Base-by-base conservation (phyloP, 2,797 vertebrate species). In the Spondyliosoma cantharus region DNA sequence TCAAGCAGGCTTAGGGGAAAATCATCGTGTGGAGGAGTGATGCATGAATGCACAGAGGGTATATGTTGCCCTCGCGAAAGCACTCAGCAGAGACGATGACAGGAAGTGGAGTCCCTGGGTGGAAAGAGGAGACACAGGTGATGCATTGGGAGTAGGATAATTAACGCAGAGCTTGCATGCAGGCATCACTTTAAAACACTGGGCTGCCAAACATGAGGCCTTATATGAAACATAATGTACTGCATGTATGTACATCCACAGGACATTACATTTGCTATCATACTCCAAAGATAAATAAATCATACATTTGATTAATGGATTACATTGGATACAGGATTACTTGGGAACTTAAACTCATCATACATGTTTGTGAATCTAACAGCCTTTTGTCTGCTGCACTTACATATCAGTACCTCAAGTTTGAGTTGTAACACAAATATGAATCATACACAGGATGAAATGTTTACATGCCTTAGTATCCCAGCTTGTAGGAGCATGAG, bases 81-180 rank as follows among this genome's bases (percentile, higher is more conserved):
- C 74, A 71, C 71, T 84, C 76, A 56, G 64, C 22, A 13, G 74
- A 69, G 63, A 49, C 17, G 29, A 20, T 69, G 78, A 83, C 83
- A 89, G 85, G 85, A 90, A 89, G 76, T 78, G 37, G 60, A 79
- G 87, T 87, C 84, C 78, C 87, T 45, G 76, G 64, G 82, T 75
- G 83, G 68, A 73, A 83, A 83, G 42, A 81, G 45, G 15, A 75
- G 70, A 71, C 59, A 64, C 63, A 49, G 68, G 68, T 75, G 87
- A 87, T 3, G 16, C 78, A 65, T 4, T 12, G 57, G 42, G 83
- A 73, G 62, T 8, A 29, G 19, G 77, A 20, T 86, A 87, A 90
- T 89, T 77, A 86, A 82, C 53, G 8, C 74, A 77, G 61, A 67
- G 66, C 54, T 69, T 46, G 50, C 65, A 74, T 2, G 1, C 60